phyloP scores from a whole-genome alignment of 2,888 invertebrate species.

The Mythimna lalbum region DNA sequence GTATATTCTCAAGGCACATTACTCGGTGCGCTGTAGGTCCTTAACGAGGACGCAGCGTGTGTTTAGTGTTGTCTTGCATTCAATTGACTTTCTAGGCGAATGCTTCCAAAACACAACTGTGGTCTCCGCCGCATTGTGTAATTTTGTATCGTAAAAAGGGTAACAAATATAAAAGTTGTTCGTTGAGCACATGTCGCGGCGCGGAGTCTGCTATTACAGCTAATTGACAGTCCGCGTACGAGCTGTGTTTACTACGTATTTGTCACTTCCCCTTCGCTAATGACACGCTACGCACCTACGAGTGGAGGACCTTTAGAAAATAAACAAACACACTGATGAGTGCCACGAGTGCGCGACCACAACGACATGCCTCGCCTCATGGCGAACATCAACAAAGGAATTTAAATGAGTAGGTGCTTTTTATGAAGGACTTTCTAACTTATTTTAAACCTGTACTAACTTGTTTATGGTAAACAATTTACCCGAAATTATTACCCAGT shows the following conservation, averaged over 20 bases:
- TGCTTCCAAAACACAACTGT: conserved; percentile 45
- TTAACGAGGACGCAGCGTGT: conserved; percentile 47
- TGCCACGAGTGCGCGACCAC: conserved; percentile 57
- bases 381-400: conserved; percentile 49
- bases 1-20: conserved; percentile 34
- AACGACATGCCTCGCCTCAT: conserved; percentile 50
- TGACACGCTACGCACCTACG: conserved; percentile 78
- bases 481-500: conserved; percentile 3
- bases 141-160: conserved; percentile 84
- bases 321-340: conserved; percentile 72
- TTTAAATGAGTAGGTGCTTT: conserved; percentile 11
- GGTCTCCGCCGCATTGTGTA: conserved; percentile 68
- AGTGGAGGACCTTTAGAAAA: conserved; percentile 75
- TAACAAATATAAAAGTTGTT: conserved; percentile 82
- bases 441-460: background rate
- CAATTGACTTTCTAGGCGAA: conserved; percentile 56
- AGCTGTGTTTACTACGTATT: conserved; percentile 83
- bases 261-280: conserved; percentile 86
- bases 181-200: conserved; percentile 84
- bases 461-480: conserved; percentile 32
- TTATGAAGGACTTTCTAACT: conserved; percentile 9
- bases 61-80: conserved; percentile 32
- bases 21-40: conserved; percentile 15
- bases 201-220: conserved; percentile 79
- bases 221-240: conserved; percentile 86